Base-by-base conservation (phyloP, 2,113 vertebrate genomes). In the Oostethus manadensis region DNA sequence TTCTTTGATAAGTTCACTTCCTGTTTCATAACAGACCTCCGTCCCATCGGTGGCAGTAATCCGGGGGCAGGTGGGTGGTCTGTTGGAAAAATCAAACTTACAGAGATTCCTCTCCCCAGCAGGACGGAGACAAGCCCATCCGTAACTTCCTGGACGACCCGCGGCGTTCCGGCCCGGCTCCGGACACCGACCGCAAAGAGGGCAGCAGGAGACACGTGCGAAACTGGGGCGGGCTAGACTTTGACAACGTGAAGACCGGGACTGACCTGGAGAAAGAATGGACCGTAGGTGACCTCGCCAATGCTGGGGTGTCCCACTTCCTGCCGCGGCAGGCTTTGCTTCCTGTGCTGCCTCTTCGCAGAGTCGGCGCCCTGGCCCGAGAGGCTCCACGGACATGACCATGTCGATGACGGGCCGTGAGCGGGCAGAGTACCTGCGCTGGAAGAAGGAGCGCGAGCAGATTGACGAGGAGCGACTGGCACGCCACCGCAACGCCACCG, bases 351-450 rank as follows among this genome's bases (percentile, higher is more conserved):
- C 10, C 3, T 10, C 16, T 4, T 5, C 6, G 11, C 21, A 92
- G 90, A 89, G 83, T 64, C 89, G 88, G 8, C 75, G 89, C 50
- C 86, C 89, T 0, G 84, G 82, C n/a, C 67, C 66, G 0, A 90
- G 81, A 73, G 81, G 87, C 58, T 89, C 84, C 0, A 7, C 90
- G 45, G 95, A 97, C 80, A 95, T 97, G 93, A 95, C 94, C 0
- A 83, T 98, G 63, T 96, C 93, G 6, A 97, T 98, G 95, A 98
- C 95, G 0, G 95, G 95, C 13, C 88, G 94, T 17, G 94, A 98
- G 54, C 85, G 95, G 3, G 91, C 93, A 0, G 95, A 98, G 60
- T 98, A 98, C 67, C 73, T 94, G 22, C 90, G 94, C 72, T 98
- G 95, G 95, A 98, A 97, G 78, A 91, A 95, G 43, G 94, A 97